A percentile compares a stretch with the other conserved stretches of the same genome.
These are phyloP conservation scores for Orcinus orca DNA, from an alignment of 2,113 vertebrate genomes.

Conservation along the genomic window DNA sequence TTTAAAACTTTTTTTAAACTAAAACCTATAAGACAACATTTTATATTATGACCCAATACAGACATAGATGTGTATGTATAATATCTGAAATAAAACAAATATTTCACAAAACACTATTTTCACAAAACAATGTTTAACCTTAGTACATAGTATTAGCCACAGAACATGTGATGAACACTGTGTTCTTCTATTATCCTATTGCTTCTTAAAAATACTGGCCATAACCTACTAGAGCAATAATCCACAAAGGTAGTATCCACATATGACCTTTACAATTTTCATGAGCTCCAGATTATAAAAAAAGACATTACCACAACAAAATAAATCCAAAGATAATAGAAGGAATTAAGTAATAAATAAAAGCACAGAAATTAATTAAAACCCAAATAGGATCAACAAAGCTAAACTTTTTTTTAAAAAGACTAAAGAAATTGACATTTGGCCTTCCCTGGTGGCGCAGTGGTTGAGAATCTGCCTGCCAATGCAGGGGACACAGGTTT, in stretches of 20 bases:
- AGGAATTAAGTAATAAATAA: neutral
- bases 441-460: too few species aligned
- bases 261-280: neutral
- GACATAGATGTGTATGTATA: neutral
- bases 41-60: neutral
- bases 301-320: neutral
- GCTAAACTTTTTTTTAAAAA: neutral
- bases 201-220: neutral
- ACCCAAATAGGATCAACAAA: neutral
- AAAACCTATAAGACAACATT: neutral
- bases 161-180: neutral
- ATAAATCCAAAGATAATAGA: neutral
- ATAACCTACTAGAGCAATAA: neutral
- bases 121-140: neutral
- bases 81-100: neutral
- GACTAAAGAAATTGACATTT: neutral
- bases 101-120: neutral
- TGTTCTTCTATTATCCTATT: neutral
- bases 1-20: neutral
- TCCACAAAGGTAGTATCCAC: neutral
- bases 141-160: neutral
- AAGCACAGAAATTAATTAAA: neutral
- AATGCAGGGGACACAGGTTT: too few species aligned
- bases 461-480: too few species aligned
- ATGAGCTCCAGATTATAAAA: neutral